phyloP scores from a whole-genome alignment of 1,140 invertebrate genomes.

The Microplitis mediator region DNA sequence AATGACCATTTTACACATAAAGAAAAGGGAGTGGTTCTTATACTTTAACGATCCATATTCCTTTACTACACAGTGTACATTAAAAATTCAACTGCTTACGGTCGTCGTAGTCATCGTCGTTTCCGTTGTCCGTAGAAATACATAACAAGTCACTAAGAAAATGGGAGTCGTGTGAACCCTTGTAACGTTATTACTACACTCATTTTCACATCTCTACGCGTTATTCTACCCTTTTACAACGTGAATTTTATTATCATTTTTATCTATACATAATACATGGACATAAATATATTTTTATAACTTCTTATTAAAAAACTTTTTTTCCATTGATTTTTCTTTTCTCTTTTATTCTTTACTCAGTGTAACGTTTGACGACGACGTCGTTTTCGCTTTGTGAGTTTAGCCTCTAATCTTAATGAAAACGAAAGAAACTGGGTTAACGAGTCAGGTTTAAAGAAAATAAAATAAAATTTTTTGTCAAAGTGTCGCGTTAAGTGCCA shows the following conservation, averaged over 20 bases:
- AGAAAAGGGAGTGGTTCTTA: slow-evolving; percentile 1
- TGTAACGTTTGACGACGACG: not conserved
- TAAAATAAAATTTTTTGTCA: not conserved
- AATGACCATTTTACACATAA: not conserved
- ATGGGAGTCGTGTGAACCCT: slow-evolving; percentile 16
- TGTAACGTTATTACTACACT: slow-evolving; percentile 4
- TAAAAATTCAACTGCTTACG: slow-evolving; percentile 37
- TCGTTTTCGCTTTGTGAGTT: not conserved
- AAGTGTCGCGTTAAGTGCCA: not conserved
- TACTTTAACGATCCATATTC: slow-evolving; percentile 31
- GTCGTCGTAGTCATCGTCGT: slow-evolving; percentile 11
- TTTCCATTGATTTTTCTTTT: not conserved
- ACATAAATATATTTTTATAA: not conserved
- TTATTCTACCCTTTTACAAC: not conserved
- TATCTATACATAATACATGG: not conserved
- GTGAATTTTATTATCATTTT: not conserved
- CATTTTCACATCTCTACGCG: not conserved
- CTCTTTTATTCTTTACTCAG: not conserved
- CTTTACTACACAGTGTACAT: slow-evolving; percentile 5
- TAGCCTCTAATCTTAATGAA: slow-evolving; percentile 25
- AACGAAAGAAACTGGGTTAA: not conserved
- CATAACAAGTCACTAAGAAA: slow-evolving; percentile 3
- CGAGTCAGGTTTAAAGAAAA: not conserved
- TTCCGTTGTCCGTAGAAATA: slow-evolving; percentile 22
- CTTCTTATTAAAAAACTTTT: not conserved